Evolutionary conservation across 2,888 invertebrate species (phyloP).

Genomic region (Parnassius apollo): DNA sequence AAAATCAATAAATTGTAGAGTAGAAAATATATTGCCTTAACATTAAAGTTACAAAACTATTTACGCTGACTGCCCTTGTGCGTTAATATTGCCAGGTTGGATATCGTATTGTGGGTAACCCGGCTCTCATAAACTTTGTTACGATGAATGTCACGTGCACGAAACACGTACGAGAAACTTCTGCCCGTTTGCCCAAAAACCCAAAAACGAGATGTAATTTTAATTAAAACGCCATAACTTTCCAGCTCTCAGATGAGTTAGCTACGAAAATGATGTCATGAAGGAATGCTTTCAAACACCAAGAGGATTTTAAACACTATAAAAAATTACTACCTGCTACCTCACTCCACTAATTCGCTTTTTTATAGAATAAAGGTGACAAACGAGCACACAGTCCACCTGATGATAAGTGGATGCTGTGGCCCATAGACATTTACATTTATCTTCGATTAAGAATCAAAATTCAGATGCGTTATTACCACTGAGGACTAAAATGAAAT

Average conservation of each 20-base stretch:
- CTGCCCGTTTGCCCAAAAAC: constrained; percentile 50
- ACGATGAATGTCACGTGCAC: constrained; percentile 61
- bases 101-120: constrained; percentile 38
- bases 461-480: no score
- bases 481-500: no score
- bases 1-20: no score
- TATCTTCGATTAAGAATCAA: no score
- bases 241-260: constrained; percentile 40
- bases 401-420: no score
- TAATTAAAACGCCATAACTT: constrained; percentile 74
- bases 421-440: no score
- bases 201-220: constrained; percentile 67
- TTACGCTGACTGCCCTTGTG: constrained; percentile 30
- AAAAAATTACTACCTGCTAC: no score
- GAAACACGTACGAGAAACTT: constrained; percentile 54
- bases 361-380: no score
- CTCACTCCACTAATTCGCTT: no score
- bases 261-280: constrained; percentile 22
- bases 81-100: constrained; percentile 37
- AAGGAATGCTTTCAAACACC: constrained; percentile 7
- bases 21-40: constrained; percentile 19
- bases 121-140: constrained; percentile 48
- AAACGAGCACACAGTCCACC: no score
- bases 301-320: not conserved
- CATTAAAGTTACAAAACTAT: constrained; percentile 29